Base-by-base conservation (phyloP, 1,140 invertebrate species). In the Aphidius ervi region DNA sequence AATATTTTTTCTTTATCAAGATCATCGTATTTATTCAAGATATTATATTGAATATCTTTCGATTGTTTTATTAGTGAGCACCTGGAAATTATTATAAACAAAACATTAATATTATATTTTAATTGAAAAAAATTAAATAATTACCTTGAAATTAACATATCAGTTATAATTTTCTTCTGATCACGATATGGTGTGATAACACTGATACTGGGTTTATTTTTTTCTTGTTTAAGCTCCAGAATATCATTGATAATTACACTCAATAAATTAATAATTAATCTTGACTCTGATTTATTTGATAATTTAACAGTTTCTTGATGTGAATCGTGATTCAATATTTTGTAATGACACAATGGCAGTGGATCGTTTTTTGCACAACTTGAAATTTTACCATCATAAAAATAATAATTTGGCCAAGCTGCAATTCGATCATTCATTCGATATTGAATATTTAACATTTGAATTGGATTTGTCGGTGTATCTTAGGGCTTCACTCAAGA, bases 391-490 rank as follows among this genome's bases (percentile, higher is more conserved):
- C 81, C 81, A 5, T 80, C 75, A 75, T 97, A 98, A 74, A 96
- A 94, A 23, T 87, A 84, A 9, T 81, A 73, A 69, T 89, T 91
- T 1, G 92, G 91, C 82, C 88, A 94, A 31, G 76, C 70, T 8
- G 84, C 86, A 59, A 93, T 92, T 59, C 86, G 86, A 39, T 83
- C 82, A 66, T 92, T 90, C 94, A 97, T 97, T 64, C 94, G 82
- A 76, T 94, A 95, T 71, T 97, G 94, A 16, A 81, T 78, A 63
- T 84, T 79, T 3, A 96, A 76, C 68, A 87, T 84, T 53, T 86
- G 83, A 9, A 74, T 68, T 0, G 70, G 63, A 63, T 68, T 71
- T 37, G 63, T 66, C 49, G 16, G 0, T n/a, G 58, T 4, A 8
- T 43, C 59, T 65, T 76, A n/a, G n/a, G n/a, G n/a, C n/a, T n/a